phyloP scores from a whole-genome alignment of 2,797 vertebrate genomes.

The Florisuga fusca region DNA sequence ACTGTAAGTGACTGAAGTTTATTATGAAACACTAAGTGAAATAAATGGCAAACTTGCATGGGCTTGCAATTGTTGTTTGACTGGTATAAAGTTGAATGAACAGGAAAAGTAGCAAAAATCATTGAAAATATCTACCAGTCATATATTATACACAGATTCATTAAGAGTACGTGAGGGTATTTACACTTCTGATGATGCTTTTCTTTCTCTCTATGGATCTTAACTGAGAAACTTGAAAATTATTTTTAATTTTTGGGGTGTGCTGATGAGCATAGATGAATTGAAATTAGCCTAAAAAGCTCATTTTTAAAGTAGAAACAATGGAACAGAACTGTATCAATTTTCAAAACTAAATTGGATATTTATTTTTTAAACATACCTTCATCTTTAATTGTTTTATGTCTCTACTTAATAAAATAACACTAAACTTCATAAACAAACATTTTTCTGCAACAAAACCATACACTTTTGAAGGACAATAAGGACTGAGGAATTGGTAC shows the following conservation, averaged over 20 bases:
- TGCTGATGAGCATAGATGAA: neutral
- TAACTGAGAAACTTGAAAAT: neutral
- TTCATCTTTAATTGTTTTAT: neutral
- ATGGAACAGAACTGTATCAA: neutral
- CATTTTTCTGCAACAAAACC: neutral
- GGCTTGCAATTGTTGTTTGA: neutral
- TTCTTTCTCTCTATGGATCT: neutral
- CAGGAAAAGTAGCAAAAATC: neutral
- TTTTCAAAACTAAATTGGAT: neutral
- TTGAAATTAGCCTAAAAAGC: neutral
- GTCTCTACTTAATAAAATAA: neutral
- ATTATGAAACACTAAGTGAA: neutral
- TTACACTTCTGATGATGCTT: neutral
- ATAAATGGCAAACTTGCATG: neutral
- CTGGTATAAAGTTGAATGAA: neutral
- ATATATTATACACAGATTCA: neutral
- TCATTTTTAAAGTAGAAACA: neutral
- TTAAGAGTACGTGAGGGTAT: neutral
- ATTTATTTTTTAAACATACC: neutral
- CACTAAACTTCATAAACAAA: neutral
- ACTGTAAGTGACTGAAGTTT: neutral
- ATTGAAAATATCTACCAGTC: neutral
- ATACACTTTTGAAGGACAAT: neutral
- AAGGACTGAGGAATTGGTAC: neutral
- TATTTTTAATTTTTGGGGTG: neutral